These are phyloP conservation scores for Drosophila gunungcola DNA, from an alignment of 1,140 invertebrate genomes.

Conservation along the genomic window DNA sequence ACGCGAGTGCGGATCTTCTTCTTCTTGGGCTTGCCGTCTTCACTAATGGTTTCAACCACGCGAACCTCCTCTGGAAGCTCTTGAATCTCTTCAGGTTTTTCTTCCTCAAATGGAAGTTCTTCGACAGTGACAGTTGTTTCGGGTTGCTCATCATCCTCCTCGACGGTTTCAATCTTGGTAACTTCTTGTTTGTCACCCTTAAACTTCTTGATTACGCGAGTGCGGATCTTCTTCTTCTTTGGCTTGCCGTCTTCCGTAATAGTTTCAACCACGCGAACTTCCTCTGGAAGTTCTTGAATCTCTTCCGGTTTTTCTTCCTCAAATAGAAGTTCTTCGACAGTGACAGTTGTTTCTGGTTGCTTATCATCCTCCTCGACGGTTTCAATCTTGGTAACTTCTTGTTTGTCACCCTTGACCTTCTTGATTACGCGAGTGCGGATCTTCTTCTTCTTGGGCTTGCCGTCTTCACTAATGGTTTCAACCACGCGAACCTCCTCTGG, in stretches of 20 bases:
- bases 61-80: conserved; percentile 7
- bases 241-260: not conserved
- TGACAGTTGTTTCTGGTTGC: not conserved
- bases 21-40: conserved; percentile 9
- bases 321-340: not conserved
- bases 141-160: conserved; percentile 2
- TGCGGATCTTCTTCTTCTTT: conserved; percentile 4
- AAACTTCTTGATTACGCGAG: conserved; percentile 1
- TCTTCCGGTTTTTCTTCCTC: not conserved
- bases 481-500: conserved; percentile 2
- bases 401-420: conserved; percentile 11
- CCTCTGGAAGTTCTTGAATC: conserved; percentile 7
- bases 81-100: not conserved
- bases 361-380: conserved; percentile 7
- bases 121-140: not conserved
- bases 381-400: conserved; percentile 7
- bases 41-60: not conserved
- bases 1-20: conserved; percentile 6
- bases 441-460: conserved; percentile 7
- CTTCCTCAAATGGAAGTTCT: not conserved
- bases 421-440: conserved; percentile 5
- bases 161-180: conserved; percentile 8
- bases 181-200: conserved; percentile 9
- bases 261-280: not conserved
- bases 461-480: not conserved